Evolutionary conservation across 2,113 vertebrate species (phyloP).

Genomic region (Channa maculata): DNA sequence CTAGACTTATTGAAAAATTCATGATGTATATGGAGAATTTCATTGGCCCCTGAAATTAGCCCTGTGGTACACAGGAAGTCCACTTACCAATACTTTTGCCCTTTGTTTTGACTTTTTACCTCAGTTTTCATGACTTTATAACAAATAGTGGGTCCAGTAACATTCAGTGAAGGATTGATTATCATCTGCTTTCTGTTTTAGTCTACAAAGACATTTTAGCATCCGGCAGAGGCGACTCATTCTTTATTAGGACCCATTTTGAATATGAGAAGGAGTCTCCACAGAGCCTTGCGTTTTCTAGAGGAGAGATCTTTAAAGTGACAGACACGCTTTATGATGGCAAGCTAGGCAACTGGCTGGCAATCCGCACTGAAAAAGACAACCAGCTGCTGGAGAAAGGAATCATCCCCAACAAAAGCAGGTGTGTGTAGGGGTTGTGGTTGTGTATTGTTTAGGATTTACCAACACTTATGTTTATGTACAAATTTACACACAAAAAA

Average conservation of each 20-base stretch:
- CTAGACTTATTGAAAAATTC: too few relatives aligned
- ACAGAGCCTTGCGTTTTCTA: conserved; percentile 91
- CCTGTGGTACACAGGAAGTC: too few relatives aligned
- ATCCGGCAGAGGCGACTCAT: conserved; percentile 95
- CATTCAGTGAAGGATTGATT: too few relatives aligned
- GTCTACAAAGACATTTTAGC: conserved; percentile 95
- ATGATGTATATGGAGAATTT: too few relatives aligned
- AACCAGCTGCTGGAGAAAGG: conserved; percentile 95
- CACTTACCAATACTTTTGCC: too few relatives aligned
- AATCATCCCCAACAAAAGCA: conserved; percentile 97
- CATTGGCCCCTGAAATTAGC: too few relatives aligned
- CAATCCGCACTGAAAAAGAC: conserved; percentile 87
- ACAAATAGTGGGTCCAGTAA: too few relatives aligned
- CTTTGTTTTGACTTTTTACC: too few relatives aligned
- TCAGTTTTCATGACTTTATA: too few relatives aligned
- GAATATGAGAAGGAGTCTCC: conserved; percentile 95
- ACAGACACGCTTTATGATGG: conserved; percentile 97
- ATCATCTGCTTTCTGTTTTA: conserved; percentile 56
- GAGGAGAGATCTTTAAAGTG: conserved; percentile 95
- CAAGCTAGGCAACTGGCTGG: conserved; percentile 96
- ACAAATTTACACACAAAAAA: too few relatives aligned
- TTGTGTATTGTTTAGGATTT: background rate
- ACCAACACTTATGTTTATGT: too few relatives aligned
- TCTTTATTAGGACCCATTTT: conserved; percentile 98
- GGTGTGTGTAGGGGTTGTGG: conserved; percentile 76